These are phyloP conservation scores for Sphinx pinastri DNA, from an alignment of 2,888 invertebrate genomes.

Conservation along the genomic window DNA sequence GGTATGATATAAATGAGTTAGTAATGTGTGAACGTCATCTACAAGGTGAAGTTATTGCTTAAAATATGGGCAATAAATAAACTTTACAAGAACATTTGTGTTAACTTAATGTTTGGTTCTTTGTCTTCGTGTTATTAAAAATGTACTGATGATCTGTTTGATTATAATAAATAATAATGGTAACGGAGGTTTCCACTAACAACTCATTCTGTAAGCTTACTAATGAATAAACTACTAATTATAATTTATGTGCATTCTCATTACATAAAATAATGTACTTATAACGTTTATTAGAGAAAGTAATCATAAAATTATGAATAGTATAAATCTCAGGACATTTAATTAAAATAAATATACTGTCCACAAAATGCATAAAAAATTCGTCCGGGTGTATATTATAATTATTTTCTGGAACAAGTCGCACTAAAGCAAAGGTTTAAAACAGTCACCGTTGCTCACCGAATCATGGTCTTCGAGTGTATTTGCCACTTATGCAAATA, in stretches of 20 bases:
- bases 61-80: not conserved
- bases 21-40: conserved; percentile 1
- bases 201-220: not conserved
- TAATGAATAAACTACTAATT: not conserved
- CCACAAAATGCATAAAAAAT: too few species aligned
- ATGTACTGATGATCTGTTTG: not conserved
- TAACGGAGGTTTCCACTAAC: not conserved
- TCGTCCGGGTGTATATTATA: too few species aligned
- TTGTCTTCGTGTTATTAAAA: too few species aligned
- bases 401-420: too few species aligned
- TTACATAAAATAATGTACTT: not conserved
- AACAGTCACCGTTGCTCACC: too few species aligned
- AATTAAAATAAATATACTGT: too few species aligned
- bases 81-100: conserved; percentile 15
- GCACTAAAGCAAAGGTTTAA: too few species aligned
- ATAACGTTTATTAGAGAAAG: too few species aligned
- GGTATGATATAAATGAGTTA: conserved; percentile 71
- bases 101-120: not conserved
- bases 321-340: too few species aligned
- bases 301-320: too few species aligned
- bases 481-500: not conserved
- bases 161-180: too few species aligned
- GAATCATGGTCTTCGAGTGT: too few species aligned
- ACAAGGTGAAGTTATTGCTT: conserved; percentile 2
- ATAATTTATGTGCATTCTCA: not conserved